A percentile compares a stretch with the other conserved stretches of the same genome.
These are phyloP conservation scores for Dicrostonyx torquatus DNA, from an alignment of 2,797 vertebrate species.

Conservation along the genomic window DNA sequence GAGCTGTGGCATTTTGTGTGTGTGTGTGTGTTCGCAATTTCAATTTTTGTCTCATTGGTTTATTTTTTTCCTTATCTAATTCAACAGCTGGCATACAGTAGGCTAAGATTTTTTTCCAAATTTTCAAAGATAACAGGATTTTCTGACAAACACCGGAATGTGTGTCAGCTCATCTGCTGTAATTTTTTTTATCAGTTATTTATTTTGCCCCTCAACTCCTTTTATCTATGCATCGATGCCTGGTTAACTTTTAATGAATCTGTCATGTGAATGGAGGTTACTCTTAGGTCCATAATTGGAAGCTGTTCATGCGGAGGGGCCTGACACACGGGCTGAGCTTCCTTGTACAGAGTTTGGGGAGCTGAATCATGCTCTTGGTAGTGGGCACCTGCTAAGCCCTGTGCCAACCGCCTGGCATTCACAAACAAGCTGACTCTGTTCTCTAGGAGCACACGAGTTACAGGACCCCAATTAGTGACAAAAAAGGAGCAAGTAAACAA, in stretches of 20 bases:
- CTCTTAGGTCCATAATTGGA: neutral
- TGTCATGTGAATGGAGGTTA: neutral
- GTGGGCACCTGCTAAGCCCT: neutral
- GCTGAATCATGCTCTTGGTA: neutral
- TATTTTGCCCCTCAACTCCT: neutral
- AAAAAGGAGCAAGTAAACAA: constrained; percentile 26
- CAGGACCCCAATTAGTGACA: neutral
- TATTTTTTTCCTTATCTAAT: neutral
- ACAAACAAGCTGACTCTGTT: constrained; percentile 30
- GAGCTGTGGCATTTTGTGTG: neutral
- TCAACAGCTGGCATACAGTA: neutral
- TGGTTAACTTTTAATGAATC: neutral
- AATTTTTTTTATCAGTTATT: neutral
- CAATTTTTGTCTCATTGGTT: neutral
- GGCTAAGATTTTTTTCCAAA: neutral
- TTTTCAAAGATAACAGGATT: neutral
- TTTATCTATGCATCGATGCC: neutral
- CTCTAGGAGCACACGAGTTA: neutral
- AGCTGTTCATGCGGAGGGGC: neutral
- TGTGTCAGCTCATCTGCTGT: neutral
- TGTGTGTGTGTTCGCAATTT: neutral
- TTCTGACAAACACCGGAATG: neutral
- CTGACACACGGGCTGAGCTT: neutral
- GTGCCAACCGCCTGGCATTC: neutral
- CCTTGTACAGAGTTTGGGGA: neutral